A percentile compares a stretch with the other conserved stretches of the same genome.
Evolutionary conservation across 2,888 invertebrate genomes (phyloP).

Genomic region (Lymantria dispar): DNA sequence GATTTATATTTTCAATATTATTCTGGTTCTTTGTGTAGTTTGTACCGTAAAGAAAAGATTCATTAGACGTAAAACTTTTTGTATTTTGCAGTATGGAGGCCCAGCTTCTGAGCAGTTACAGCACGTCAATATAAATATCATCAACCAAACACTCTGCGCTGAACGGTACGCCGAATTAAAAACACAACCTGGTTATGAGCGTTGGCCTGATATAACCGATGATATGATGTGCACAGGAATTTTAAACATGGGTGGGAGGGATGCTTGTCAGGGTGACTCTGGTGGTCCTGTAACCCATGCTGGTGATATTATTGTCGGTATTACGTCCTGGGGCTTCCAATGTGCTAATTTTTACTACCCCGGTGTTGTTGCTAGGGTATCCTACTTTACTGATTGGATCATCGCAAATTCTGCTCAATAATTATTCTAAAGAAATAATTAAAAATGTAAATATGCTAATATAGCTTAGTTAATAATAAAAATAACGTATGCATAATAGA

Average conservation of each 20-base stretch:
- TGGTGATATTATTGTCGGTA: slow-evolving; percentile 39
- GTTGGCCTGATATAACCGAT: slow-evolving; percentile 29
- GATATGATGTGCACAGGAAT: slow-evolving; percentile 55
- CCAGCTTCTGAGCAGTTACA: slow-evolving; percentile 5
- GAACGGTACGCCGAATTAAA: slow-evolving; percentile 40
- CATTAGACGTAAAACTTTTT: not conserved
- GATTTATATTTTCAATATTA: no score
- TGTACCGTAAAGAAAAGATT: not conserved
- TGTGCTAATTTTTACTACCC: slow-evolving; percentile 40
- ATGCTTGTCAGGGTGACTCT: slow-evolving; percentile 75
- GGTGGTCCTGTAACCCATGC: slow-evolving; percentile 69
- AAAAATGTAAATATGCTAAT: no score
- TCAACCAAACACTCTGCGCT: slow-evolving; percentile 43
- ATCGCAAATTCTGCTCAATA: slow-evolving; percentile 23
- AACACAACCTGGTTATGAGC: slow-evolving; percentile 14
- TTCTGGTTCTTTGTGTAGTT: not conserved
- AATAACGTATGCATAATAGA: no score
- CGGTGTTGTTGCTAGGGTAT: slow-evolving; percentile 46
- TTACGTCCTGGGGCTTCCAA: slow-evolving; percentile 45
- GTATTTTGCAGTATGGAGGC: slow-evolving; percentile 1
- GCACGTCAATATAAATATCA: slow-evolving; percentile 36
- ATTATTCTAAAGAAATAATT: no score
- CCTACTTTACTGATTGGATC: slow-evolving; percentile 42
- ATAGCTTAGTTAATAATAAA: no score
- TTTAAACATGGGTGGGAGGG: slow-evolving; percentile 42